Evolutionary conservation across 2,113 vertebrate genomes (phyloP).

Genomic region (Tor tambroides): DNA sequence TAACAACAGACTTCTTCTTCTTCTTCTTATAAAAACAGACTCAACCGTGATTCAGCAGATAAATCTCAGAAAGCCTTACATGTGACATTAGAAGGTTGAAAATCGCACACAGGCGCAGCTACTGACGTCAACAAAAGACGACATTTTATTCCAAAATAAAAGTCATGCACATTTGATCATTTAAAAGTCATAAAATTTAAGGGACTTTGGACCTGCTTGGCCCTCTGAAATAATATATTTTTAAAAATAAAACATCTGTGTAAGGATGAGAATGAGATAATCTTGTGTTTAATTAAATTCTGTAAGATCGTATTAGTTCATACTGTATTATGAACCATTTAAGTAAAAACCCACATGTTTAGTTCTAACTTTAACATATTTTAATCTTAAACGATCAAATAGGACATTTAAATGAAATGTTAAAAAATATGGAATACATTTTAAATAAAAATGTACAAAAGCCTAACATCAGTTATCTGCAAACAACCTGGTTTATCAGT

Average conservation of each 20-base stretch:
- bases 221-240: background rate
- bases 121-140: conserved; percentile 27
- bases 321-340: background rate
- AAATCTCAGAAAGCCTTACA: background rate
- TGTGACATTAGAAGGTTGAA: background rate
- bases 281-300: background rate
- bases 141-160: conserved; percentile 16
- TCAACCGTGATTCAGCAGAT: background rate
- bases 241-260: background rate
- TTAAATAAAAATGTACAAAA: too few species aligned
- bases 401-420: background rate
- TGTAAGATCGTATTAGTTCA: background rate
- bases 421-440: background rate
- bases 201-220: background rate
- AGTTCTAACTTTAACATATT: background rate
- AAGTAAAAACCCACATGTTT: background rate
- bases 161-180: background rate
- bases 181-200: too few species aligned
- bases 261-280: background rate
- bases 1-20: background rate
- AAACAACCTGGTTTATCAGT: background rate
- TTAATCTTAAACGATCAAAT: background rate
- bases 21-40: background rate
- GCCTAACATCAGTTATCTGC: too few species aligned
- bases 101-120: background rate